These are phyloP conservation scores for Xestoiulus laeticollis DNA, from an alignment of 2,888 invertebrate species.

Conservation along the genomic window DNA sequence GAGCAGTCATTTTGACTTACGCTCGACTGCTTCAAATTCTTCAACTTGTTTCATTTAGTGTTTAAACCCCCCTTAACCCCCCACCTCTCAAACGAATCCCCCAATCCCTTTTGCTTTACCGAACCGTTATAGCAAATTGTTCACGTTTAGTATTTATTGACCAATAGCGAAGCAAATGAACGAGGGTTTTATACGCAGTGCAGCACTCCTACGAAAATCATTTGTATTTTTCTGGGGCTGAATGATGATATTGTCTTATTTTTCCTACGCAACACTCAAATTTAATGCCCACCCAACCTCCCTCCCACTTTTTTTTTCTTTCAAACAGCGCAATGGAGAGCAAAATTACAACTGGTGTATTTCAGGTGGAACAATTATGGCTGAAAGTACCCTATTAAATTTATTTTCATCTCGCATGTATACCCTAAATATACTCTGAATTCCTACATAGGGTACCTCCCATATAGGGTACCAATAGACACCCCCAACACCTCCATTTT, in stretches of 20 bases:
- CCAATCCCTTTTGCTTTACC: background rate
- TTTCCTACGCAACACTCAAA: background rate
- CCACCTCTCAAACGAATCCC: background rate
- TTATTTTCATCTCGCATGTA: constrained; percentile 43
- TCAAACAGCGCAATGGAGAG: constrained; percentile 1
- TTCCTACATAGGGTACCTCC: background rate
- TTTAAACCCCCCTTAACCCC: background rate
- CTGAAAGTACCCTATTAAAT: constrained; percentile 47
- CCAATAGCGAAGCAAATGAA: constrained; percentile 49
- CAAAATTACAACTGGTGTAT: constrained; percentile 46
- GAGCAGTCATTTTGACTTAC: constrained; percentile 45
- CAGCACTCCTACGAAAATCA: constrained; percentile 47
- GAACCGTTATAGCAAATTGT: constrained; percentile 42
- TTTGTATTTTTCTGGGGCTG: constrained; percentile 47
- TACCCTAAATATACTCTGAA: no score
- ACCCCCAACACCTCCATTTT: background rate
- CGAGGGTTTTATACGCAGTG: constrained; percentile 47
- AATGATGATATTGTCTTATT: constrained; percentile 46
- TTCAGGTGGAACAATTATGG: constrained; percentile 50
- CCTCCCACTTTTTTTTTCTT: background rate
- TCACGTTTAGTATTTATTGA: constrained; percentile 47
- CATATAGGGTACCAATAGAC: background rate
- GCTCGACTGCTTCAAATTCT: constrained; percentile 45
- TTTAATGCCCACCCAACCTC: background rate
- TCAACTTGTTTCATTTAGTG: constrained; percentile 45